Percentiles rank a stretch among this genome's conserved stretches.
phyloP scores from a whole-genome alignment of 1,140 invertebrate genomes.

The Tenebrio molitor region DNA sequence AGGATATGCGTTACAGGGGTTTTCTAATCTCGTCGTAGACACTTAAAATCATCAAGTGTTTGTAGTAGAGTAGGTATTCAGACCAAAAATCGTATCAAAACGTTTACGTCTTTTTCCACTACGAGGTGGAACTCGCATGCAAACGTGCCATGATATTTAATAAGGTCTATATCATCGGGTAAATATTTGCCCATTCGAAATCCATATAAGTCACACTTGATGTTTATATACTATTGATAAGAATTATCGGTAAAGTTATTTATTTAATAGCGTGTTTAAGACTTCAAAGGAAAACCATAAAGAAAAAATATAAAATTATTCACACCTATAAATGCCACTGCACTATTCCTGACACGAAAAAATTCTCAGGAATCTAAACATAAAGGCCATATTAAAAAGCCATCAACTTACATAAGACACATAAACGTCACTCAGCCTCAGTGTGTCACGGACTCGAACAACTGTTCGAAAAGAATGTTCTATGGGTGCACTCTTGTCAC shows the following conservation, averaged over 20 bases:
- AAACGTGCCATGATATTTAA: background rate
- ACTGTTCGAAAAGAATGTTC: background rate
- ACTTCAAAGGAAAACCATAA: constrained; percentile 6
- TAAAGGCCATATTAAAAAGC: constrained; percentile 11
- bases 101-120: too few relatives aligned
- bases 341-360: constrained; percentile 9
- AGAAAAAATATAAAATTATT: background rate
- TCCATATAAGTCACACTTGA: constrained; percentile 5
- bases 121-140: too few relatives aligned
- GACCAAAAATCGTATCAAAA: too few relatives aligned
- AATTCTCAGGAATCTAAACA: background rate
- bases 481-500: background rate
- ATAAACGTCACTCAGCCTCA: constrained; percentile 4
- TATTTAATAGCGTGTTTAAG: constrained; percentile 10
- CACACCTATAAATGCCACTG: constrained; percentile 4
- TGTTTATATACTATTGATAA: constrained; percentile 32
- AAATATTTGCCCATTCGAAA: constrained; percentile 13
- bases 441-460: constrained; percentile 22
- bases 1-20: background rate
- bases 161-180: background rate
- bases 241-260: constrained; percentile 34
- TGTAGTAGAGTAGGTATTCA: too few relatives aligned
- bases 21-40: constrained; percentile 4
- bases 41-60: constrained; percentile 1
- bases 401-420: constrained; percentile 21